Base-by-base conservation (phyloP, 2,888 invertebrate genomes). In the Homarus gammarus region DNA sequence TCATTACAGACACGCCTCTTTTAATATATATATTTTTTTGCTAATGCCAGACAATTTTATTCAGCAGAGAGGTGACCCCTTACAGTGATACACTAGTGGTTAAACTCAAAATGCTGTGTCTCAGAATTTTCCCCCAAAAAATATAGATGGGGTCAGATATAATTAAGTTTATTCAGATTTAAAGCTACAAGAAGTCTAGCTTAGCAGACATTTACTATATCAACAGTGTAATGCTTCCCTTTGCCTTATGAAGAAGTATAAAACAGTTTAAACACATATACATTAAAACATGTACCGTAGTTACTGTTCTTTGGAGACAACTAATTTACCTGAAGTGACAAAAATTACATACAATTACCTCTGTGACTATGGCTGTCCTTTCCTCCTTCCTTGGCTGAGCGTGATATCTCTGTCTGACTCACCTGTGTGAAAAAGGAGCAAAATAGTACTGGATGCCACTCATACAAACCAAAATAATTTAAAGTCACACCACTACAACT, bases 331-430 rank as follows among this genome's bases (percentile, higher is more conserved):
- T 44, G 12, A 44, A 44, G 44, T n/a, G n/a, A n/a, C n/a, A n/a
- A n/a, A 44, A n/a, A 33, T 12, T 78, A 12, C 12, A 31, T 22
- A 79, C 5, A 61, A 79, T 64, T 61, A 81, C 81, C 81, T 81
- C 64, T 81, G 38, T 61, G 56, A 27, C 44, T 38, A 49, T 82
- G 40, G 44, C 27, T 68, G 10, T 70, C 83, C 49, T 83, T 83
- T 22, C 38, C 83, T 40, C 44, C 70, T 44, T 83, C 83, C 49
- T 83, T 83, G 33, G 70, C 18, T 18, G 83, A 18, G 15, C 83
- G 64, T 18, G 27, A 44, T 70, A 38, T 44, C n/a, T 68, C 83
- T 10, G 44, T 33, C 18, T 70, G 83, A 70, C 56, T 83, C 83
- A 83, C 64, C 83, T 83, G 33, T 44, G 44, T 27, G 33, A 83